phyloP scores from a whole-genome alignment of 2,888 invertebrate species.

The Aporophyla lueneburgensis region DNA sequence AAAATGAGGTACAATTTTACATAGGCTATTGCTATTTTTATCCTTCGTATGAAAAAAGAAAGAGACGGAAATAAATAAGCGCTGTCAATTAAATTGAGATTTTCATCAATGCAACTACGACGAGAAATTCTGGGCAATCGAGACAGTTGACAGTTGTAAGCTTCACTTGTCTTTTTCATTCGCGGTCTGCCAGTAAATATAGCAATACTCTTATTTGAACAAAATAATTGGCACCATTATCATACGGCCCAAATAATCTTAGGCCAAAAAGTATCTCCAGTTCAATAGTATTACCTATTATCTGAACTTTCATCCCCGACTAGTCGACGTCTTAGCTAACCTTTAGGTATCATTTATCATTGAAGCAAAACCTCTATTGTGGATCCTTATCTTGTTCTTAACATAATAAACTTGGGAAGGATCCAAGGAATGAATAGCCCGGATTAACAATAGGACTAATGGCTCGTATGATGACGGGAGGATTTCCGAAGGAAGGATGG shows the following conservation, averaged over 20 bases:
- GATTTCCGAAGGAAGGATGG: slow-evolving; percentile 37
- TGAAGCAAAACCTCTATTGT: slow-evolving; percentile 36
- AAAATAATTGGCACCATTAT: not conserved
- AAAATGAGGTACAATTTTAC: not conserved
- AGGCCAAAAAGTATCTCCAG: no score
- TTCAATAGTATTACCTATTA: not conserved
- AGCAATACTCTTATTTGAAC: no score
- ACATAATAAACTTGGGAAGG: slow-evolving; percentile 3
- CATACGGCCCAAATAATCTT: not conserved
- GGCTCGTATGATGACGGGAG: slow-evolving; percentile 27
- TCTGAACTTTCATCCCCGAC: not conserved
- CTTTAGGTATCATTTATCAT: slow-evolving; percentile 39
- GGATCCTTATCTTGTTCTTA: slow-evolving; percentile 3
- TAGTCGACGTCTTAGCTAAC: not conserved
- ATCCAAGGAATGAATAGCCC: slow-evolving; percentile 25
- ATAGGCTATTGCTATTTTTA: no score
- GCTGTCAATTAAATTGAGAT: no score
- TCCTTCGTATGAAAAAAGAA: no score
- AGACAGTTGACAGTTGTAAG: no score
- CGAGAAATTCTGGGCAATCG: no score
- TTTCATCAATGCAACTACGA: no score
- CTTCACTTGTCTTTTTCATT: no score
- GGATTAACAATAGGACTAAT: slow-evolving; percentile 51
- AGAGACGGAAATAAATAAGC: no score
- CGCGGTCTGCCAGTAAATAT: no score